A percentile compares a stretch with the other conserved stretches of the same genome.
Evolutionary conservation across 2,888 invertebrate genomes (phyloP).

Genomic region (Pterostichus niger): DNA sequence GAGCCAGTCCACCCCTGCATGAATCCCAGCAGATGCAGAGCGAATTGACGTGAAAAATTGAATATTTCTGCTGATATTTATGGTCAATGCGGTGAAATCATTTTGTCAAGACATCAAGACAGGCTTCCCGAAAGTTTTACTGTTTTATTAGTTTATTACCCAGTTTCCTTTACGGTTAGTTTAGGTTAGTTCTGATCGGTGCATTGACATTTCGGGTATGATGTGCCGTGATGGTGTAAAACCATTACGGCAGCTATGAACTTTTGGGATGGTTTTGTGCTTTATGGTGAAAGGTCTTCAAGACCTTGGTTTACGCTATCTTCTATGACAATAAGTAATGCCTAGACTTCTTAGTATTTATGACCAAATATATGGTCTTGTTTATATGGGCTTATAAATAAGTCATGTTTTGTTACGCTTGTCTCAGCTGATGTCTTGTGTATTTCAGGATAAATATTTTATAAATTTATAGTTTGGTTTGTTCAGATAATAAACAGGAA

Average conservation of each 20-base stretch:
- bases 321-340: conserved; percentile 24
- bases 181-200: background rate
- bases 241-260: conserved; percentile 42
- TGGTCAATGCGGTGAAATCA: conserved; percentile 41
- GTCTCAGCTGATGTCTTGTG: conserved; percentile 8
- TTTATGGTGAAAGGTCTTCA: conserved; percentile 28
- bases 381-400: conserved; percentile 49
- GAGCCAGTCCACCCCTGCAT: background rate
- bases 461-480: conserved; percentile 21
- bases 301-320: conserved; percentile 32
- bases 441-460: conserved; percentile 36
- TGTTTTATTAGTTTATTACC: conserved; percentile 52
- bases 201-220: conserved; percentile 1
- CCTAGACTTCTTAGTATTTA: conserved; percentile 41
- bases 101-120: conserved; percentile 17
- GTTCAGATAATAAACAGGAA: conserved; percentile 2
- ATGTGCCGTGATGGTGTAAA: conserved; percentile 33
- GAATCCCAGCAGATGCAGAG: conserved; percentile 71
- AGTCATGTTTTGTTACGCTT: conserved; percentile 29
- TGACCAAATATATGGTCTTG: conserved; percentile 38
- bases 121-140: conserved; percentile 34
- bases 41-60: conserved; percentile 70
- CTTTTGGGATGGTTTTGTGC: conserved; percentile 22
- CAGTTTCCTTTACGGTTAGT: conserved; percentile 5
- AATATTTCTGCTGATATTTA: conserved; percentile 66